Percentiles rank a stretch among this genome's conserved stretches.
phyloP scores from a whole-genome alignment of 2,888 invertebrate genomes.

The Diachrysia chrysitis region DNA sequence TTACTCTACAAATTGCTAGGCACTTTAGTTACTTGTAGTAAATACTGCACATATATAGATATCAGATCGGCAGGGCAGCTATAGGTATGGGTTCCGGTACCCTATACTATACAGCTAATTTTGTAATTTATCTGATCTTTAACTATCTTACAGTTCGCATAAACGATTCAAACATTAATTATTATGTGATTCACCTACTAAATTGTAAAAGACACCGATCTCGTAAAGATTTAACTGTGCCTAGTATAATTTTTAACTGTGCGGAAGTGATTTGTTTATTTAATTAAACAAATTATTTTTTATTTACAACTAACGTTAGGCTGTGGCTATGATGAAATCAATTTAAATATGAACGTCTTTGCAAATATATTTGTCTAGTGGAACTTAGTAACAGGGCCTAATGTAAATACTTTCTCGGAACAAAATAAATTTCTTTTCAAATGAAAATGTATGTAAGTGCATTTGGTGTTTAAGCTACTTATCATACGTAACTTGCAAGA shows the following conservation, averaged over 20 bases:
- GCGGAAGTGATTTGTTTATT: not conserved
- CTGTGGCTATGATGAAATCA: too few species aligned
- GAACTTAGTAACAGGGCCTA: not conserved
- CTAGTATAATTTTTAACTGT: not conserved
- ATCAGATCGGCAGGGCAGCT: not conserved
- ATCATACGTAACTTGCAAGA: not conserved
- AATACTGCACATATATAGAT: not conserved
- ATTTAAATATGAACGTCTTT: not conserved
- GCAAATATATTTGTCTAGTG: not conserved
- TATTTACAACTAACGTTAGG: too few species aligned
- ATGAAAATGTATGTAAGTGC: not conserved
- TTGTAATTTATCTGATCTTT: not conserved
- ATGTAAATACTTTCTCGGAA: not conserved
- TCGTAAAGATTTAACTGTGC: not conserved
- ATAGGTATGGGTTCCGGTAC: not conserved
- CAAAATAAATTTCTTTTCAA: not conserved
- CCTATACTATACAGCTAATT: not conserved
- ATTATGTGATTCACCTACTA: not conserved
- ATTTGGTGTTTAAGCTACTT: not conserved
- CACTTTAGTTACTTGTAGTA: not conserved
- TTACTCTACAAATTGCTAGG: too few species aligned
- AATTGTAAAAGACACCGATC: not conserved
- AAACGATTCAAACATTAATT: not conserved
- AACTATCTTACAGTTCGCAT: not conserved
- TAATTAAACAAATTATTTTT: too few species aligned